phyloP scores from a whole-genome alignment of 2,888 invertebrate species.

The Agapetus fuscipes region DNA sequence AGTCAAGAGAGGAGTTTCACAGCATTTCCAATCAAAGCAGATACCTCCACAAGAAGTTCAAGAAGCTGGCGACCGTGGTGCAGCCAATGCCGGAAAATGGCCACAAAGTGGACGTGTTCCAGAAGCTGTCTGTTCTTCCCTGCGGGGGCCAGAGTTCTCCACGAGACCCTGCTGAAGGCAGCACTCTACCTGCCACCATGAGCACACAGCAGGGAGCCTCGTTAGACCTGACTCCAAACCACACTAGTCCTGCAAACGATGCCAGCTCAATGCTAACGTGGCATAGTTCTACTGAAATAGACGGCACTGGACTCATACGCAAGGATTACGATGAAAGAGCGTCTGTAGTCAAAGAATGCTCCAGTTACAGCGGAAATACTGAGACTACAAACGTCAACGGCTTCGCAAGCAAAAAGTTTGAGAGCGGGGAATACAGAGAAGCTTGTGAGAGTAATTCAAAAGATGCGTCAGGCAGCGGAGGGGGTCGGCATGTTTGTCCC shows the following conservation, averaged over 20 bases:
- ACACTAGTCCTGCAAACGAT: conserved; percentile 1
- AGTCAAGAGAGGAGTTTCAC: conserved; percentile 35
- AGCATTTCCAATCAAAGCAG: conserved; percentile 55
- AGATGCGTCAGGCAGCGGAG: conserved; percentile 17
- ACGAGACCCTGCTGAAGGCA: conserved; percentile 4
- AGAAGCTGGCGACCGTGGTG: conserved; percentile 67
- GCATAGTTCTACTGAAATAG: conserved; percentile 25
- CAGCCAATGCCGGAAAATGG: conserved; percentile 12
- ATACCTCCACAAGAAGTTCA: conserved; percentile 89
- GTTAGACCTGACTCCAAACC: conserved; percentile 1
- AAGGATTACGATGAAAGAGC: conserved; percentile 24
- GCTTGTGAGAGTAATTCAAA: conserved; percentile 14
- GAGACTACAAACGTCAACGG: conserved; percentile 10
- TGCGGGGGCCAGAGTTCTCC: too few species aligned
- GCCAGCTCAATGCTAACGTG: not conserved
- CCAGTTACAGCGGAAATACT: conserved; percentile 6
- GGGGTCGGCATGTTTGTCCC: conserved; percentile 72
- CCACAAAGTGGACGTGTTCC: conserved; percentile 6
- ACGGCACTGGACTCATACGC: conserved; percentile 47
- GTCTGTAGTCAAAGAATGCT: conserved; percentile 3
- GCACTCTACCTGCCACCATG: not conserved
- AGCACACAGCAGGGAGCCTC: conserved; percentile 1
- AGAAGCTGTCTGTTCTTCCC: conserved; percentile 12
- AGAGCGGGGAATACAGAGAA: conserved; percentile 7
- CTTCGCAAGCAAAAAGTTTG: conserved; percentile 7